These are phyloP conservation scores for Capitulum mitella DNA, from an alignment of 2,888 invertebrate genomes.

Conservation along the genomic window DNA sequence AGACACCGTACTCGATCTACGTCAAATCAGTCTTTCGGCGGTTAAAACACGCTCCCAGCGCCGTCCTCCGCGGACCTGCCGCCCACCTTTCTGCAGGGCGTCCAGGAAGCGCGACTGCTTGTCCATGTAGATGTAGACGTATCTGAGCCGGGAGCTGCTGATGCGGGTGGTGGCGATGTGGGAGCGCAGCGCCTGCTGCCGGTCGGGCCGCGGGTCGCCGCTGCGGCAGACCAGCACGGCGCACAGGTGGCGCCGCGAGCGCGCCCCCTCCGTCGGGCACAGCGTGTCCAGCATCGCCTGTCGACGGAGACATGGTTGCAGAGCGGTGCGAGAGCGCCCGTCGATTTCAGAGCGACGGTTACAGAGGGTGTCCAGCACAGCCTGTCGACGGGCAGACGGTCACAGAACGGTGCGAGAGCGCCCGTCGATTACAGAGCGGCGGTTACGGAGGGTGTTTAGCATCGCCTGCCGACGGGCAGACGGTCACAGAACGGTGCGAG, in stretches of 20 bases:
- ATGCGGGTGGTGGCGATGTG: slow-evolving; percentile 59
- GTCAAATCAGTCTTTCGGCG: no score
- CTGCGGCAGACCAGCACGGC: slow-evolving; percentile 65
- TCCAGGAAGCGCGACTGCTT: slow-evolving; percentile 74
- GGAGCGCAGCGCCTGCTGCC: slow-evolving; percentile 61
- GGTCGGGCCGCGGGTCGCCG: slow-evolving; percentile 52
- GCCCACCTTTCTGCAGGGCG: slow-evolving; percentile 54
- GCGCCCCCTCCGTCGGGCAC: slow-evolving; percentile 82
- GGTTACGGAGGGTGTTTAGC: not conserved
- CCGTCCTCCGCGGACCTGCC: no score
- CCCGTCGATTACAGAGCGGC: no score
- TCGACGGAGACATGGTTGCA: no score
- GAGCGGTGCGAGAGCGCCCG: no score
- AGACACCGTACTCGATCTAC: no score
- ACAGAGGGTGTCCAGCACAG: no score
- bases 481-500: no score
- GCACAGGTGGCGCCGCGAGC: slow-evolving; percentile 64
- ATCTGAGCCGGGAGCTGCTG: slow-evolving; percentile 63
- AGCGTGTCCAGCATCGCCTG: slow-evolving; percentile 67
- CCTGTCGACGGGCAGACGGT: no score
- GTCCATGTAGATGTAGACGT: slow-evolving; percentile 78
- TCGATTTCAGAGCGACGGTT: no score
- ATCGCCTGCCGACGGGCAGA: not conserved
- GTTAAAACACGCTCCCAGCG: no score
- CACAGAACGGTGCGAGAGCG: not conserved